Base-by-base conservation (phyloP, 2,797 vertebrate species). In the Gadopsis marmoratus region DNA sequence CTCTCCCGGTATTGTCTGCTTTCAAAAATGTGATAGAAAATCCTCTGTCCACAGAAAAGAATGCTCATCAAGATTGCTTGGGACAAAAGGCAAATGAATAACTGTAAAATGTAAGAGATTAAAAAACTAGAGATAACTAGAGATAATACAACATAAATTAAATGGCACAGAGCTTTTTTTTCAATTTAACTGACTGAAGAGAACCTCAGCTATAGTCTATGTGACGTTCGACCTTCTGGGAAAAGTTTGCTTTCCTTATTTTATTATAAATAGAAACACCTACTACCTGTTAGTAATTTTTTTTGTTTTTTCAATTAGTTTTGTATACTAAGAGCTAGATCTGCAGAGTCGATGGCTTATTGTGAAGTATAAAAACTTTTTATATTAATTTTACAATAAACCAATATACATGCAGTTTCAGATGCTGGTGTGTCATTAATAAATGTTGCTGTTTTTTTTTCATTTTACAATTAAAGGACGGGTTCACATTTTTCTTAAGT, bases 401-500 rank as follows among this genome's bases (percentile, higher is more conserved):
- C 37, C 37, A 39, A 4, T 39, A 37, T 37, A 37, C 9, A 23
- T n/a, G 7, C 19, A 23, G 29, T 26, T 48, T 58, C 10, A 65
- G 7, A 53, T 61, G 12, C 4, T 1, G 4, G 13, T 45, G 12
- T 29, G 47, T 50, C 47, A 59, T 23, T 16, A 23, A 64, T 26
- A 1, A n/a, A 58, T 71, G 43, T 7, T 68, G 21, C 4, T 4
- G 33, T 4, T 33, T 33, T 19, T 1, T 12, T 12, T 33, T 4
- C 4, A 43, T 72, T 53, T 54, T 62, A 62, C 23, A 62, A 26
- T 48, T 50, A 41, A 62, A 55, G 19, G 37, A 43, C 45, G 23
- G 33, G 61, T 47, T 64, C 2, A 19, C 31, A 12, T 29, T 62
- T 71, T 69, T 60, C 21, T 39, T 6, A 59, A 26, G 43, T 58